phyloP scores from a whole-genome alignment of 2,888 invertebrate species.

The Drosophila neotestacea region DNA sequence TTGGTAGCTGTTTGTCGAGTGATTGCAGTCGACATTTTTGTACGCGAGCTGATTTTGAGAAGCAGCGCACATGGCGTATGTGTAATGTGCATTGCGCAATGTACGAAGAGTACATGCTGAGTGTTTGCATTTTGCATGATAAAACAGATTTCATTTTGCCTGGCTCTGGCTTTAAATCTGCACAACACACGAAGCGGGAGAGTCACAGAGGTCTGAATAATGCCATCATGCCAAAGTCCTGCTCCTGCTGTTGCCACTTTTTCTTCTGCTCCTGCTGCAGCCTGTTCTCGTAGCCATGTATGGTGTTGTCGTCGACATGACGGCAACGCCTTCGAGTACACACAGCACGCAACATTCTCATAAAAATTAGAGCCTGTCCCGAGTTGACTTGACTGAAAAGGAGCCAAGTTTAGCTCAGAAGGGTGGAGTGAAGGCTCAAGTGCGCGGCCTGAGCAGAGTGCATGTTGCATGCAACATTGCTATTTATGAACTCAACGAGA shows the following conservation, averaged over 20 bases:
- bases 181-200: conserved; percentile 26
- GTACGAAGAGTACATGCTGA: conserved; percentile 20
- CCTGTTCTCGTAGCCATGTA: conserved; percentile 35
- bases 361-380: conserved; percentile 75
- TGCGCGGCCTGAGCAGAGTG: conserved; percentile 46
- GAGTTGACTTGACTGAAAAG: conserved; percentile 30
- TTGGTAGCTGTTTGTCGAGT: conserved; percentile 16
- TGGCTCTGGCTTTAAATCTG: conserved; percentile 45
- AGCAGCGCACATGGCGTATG: conserved; percentile 60
- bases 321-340: conserved; percentile 73
- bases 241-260: not conserved
- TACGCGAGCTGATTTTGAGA: conserved; percentile 29
- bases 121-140: conserved; percentile 56
- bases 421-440: conserved; percentile 29
- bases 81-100: conserved; percentile 31
- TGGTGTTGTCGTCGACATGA: conserved; percentile 58
- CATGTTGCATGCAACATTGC: conserved; percentile 80
- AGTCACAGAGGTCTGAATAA: conserved; percentile 30
- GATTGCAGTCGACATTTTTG: conserved; percentile 47
- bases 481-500: conserved; percentile 77
- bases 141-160: conserved; percentile 52
- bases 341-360: conserved; percentile 76
- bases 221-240: conserved; percentile 23
- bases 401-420: conserved; percentile 30
- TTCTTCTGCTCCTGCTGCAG: conserved; percentile 24